Base-by-base conservation (phyloP, 2,113 vertebrate species). In the Edolisoma coerulescens region DNA sequence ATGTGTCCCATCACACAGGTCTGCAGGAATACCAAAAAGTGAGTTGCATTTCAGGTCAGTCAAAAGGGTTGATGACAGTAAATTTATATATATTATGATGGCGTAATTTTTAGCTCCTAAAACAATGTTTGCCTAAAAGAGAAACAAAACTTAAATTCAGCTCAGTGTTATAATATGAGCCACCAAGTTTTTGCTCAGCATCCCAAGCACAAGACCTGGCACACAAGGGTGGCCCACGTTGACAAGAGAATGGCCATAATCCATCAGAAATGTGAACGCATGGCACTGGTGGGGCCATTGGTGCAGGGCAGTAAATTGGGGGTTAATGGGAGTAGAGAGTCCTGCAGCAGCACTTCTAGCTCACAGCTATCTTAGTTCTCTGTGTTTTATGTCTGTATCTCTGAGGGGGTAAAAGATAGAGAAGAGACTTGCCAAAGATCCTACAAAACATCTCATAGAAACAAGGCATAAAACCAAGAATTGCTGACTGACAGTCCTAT, bases 141-240 rank as follows among this genome's bases (percentile, higher is more conserved):
- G 11, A 21, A 42, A 33, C 20, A 79, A 74, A 87, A 37, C 44
- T 3, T n/a, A 65, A 73, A 9, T 14, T 21, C 49, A 65, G 12
- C 22, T 73, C 30, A 54, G 54, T 30, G 53, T 50, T 71, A 47
- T 52, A 52, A 39, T 23, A 70, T 3, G 12, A 84, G 63, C 12
- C 7, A 22, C 16, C 4, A 27, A 22, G 35, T 15, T 81, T 65
- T 32, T 89, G 42, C 42, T 87, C 52, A 81, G 59, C 68, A 50
- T 6, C 23, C 30, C 1, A 4, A 65, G 26, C 53, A 54, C 0
- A 0, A 93, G 79, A 54, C 26, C 16, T 1, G 4, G n/a, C 54
- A 86, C 41, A 28, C 0, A 2, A 4, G 7, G 44, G 30, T 64
- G 63, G 35, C 42, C 59, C 49, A 41, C 0, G 0, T 2, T 54